Conservation (phyloP, 2,113 vertebrate genomes). For the Hystrix cristata region DNA sequence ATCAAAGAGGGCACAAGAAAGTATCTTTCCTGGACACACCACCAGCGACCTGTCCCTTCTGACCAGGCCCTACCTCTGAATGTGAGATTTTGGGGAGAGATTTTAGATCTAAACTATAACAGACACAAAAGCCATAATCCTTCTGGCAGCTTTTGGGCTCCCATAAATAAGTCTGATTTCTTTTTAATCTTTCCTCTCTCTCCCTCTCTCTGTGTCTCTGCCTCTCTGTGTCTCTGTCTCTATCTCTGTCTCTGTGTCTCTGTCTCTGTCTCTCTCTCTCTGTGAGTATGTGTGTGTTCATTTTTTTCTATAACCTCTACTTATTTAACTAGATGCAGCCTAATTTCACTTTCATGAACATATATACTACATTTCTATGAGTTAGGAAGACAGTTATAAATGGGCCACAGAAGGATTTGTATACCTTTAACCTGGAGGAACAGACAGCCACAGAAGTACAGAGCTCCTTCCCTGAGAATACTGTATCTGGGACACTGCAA, state of each 20-base stretch:
- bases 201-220: not conserved
- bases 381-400: not conserved
- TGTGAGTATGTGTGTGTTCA: not conserved
- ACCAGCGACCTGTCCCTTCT: not conserved
- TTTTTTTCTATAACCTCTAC: not conserved
- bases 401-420: not conserved
- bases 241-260: not conserved
- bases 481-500: not conserved
- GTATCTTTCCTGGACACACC: not conserved
- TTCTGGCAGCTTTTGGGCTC: slow-evolving; percentile 2
- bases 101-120: not conserved
- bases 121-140: slow-evolving; percentile 55
- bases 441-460: not conserved
- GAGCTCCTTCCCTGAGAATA: not conserved
- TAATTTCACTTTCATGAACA: not conserved
- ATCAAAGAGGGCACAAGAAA: not conserved
- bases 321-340: not conserved
- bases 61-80: not conserved
- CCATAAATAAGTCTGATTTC: not conserved
- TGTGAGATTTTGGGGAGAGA: not conserved
- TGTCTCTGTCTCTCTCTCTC: no score
- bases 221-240: not conserved
- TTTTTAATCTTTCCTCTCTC: not conserved
- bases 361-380: not conserved
- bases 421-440: not conserved